Evolutionary conservation across 2,888 invertebrate species (phyloP).

Genomic region (Adelphocoris suturalis): DNA sequence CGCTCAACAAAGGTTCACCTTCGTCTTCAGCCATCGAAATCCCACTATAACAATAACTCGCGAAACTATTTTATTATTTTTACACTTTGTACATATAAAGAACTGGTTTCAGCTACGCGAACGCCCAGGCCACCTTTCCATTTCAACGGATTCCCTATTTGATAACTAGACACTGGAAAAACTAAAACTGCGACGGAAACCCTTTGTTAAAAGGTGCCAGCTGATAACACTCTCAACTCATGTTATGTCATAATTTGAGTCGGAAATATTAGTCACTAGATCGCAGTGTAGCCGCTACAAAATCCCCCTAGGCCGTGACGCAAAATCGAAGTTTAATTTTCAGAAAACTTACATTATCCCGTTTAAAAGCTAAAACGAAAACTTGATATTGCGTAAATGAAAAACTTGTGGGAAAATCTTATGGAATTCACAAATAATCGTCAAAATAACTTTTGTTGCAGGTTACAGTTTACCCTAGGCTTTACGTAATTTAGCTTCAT

Average conservation of each 20-base stretch:
- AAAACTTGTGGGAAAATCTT: no score
- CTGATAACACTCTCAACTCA: constrained; percentile 43
- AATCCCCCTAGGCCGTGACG: not conserved
- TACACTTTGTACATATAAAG: not conserved
- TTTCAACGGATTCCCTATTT: not conserved
- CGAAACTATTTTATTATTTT: not conserved
- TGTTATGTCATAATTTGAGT: constrained; percentile 6
- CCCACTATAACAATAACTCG: constrained; percentile 10
- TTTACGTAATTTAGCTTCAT: not conserved
- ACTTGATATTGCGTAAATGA: no score
- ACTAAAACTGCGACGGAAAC: constrained; percentile 21
- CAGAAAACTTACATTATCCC: no score
- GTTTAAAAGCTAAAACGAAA: no score
- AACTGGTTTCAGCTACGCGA: not conserved
- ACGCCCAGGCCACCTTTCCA: constrained; percentile 26
- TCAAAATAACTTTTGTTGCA: no score
- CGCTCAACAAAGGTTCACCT: constrained; percentile 67
- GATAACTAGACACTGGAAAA: not conserved
- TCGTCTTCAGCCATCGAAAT: constrained; percentile 66
- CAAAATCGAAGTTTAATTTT: not conserved
- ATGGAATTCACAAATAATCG: no score
- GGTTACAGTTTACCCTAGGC: not conserved
- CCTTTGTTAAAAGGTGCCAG: constrained; percentile 25
- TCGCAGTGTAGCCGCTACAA: not conserved
- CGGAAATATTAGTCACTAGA: constrained; percentile 1